phyloP scores from a whole-genome alignment of 2,797 vertebrate genomes.

The Pyrocephalus nanus region DNA sequence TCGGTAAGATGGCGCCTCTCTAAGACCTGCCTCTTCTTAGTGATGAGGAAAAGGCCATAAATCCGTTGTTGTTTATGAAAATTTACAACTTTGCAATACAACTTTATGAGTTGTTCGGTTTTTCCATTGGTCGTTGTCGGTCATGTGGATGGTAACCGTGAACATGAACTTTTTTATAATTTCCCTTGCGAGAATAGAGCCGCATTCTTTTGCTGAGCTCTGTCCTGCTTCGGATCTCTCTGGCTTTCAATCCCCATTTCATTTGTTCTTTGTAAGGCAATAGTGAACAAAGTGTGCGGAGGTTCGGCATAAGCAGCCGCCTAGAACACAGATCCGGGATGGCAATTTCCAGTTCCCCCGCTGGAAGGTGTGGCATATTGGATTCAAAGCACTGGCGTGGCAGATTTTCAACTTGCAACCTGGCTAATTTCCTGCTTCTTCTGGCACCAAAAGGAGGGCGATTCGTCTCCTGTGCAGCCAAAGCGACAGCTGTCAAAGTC shows the following conservation, averaged over 20 bases:
- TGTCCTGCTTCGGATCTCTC: conserved; percentile 83
- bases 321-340: conserved; percentile 61
- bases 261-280: conserved; percentile 79
- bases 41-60: conserved; percentile 93
- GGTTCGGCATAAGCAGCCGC: conserved; percentile 60
- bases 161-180: conserved; percentile 99
- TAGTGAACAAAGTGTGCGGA: conserved; percentile 73
- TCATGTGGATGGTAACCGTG: conserved; percentile 94
- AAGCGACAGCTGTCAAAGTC: conserved; percentile 86
- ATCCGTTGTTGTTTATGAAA: conserved; percentile 99
- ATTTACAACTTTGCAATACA: conserved; percentile 99
- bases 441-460: conserved; percentile 80
- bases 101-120: conserved; percentile 93
- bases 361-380: conserved; percentile 77
- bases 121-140: conserved; percentile 88
- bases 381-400: conserved; percentile 74
- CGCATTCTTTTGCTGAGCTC: conserved; percentile 89
- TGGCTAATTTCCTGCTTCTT: conserved; percentile 83
- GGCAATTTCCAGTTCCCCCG: conserved; percentile 70
- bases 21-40: conserved; percentile 88
- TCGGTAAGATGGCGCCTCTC: conserved; percentile 95
- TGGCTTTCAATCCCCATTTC: conserved; percentile 74
- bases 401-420: conserved; percentile 80
- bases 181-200: conserved; percentile 95
- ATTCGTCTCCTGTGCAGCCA: conserved; percentile 76